Evolutionary conservation across 2,113 vertebrate species (phyloP).

Genomic region (Garra rufa): DNA sequence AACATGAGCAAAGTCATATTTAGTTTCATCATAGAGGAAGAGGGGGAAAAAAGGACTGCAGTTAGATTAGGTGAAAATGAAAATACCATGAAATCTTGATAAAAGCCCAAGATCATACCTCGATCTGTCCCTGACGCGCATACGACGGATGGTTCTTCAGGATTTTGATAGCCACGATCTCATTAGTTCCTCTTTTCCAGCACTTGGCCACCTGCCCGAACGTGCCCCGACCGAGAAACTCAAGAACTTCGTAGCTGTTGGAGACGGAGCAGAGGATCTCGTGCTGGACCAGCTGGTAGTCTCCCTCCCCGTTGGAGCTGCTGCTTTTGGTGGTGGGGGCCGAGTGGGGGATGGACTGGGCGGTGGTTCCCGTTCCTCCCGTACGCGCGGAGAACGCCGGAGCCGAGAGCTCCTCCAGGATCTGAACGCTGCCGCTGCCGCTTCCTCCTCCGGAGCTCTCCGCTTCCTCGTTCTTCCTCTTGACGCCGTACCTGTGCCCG

Average conservation of each 20-base stretch:
- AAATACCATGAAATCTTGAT: neutral
- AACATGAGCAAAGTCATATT: too few relatives aligned
- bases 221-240: conserved; percentile 94
- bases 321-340: conserved; percentile 94
- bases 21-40: too few relatives aligned
- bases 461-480: conserved; percentile 93
- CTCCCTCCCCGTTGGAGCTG: conserved; percentile 93
- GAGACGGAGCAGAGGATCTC: conserved; percentile 97
- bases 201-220: conserved; percentile 98
- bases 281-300: conserved; percentile 98
- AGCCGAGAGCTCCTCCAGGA: conserved; percentile 97
- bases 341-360: conserved; percentile 79
- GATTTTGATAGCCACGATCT: conserved; percentile 98
- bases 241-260: conserved; percentile 95
- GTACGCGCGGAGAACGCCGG: conserved; percentile 92
- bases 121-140: conserved; percentile 97
- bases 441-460: conserved; percentile 70
- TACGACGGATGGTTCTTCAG: conserved; percentile 98
- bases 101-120: conserved; percentile 74
- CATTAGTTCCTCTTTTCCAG: conserved; percentile 98
- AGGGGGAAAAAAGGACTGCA: neutral
- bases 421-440: conserved; percentile 96
- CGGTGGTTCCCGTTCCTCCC: conserved; percentile 87
- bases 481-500: conserved; percentile 89
- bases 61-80: neutral